phyloP scores from a whole-genome alignment of 2,797 vertebrate species.

The Aphelocoma californica region DNA sequence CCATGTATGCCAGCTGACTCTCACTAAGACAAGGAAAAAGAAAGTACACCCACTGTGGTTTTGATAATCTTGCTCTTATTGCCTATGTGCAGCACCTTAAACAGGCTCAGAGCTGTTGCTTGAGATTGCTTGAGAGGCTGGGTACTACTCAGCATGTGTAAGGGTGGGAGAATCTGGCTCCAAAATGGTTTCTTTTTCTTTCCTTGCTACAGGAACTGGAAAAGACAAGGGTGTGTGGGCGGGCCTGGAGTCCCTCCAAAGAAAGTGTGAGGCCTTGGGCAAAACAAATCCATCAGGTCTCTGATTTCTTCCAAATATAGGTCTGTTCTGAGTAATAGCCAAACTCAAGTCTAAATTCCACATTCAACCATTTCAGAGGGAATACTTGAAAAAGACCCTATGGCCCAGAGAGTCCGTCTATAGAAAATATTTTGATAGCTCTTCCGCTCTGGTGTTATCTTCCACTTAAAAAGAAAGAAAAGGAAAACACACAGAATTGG shows the following conservation, averaged over 20 bases:
- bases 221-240: constrained; percentile 77
- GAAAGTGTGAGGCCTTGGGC: constrained; percentile 80
- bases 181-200: constrained; percentile 57
- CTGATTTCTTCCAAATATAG: constrained; percentile 80
- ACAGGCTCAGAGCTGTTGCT: background rate
- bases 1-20: background rate
- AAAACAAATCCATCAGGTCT: constrained; percentile 77
- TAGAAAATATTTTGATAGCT: constrained; percentile 71
- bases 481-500: constrained; percentile 30
- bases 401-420: constrained; percentile 54
- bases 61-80: background rate
- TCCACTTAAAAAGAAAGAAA: constrained; percentile 33
- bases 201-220: constrained; percentile 71
- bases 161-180: constrained; percentile 50
- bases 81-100: background rate
- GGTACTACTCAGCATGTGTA: constrained; percentile 23
- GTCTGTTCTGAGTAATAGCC: constrained; percentile 75
- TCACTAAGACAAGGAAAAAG: background rate
- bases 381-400: constrained; percentile 66
- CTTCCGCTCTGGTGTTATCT: constrained; percentile 54
- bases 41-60: background rate
- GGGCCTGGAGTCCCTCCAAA: constrained; percentile 72
- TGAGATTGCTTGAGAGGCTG: background rate
- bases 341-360: constrained; percentile 70
- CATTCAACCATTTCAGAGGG: constrained; percentile 62